Evolutionary conservation across 2,113 vertebrate genomes (phyloP).

Genomic region (Marmota monax): DNA sequence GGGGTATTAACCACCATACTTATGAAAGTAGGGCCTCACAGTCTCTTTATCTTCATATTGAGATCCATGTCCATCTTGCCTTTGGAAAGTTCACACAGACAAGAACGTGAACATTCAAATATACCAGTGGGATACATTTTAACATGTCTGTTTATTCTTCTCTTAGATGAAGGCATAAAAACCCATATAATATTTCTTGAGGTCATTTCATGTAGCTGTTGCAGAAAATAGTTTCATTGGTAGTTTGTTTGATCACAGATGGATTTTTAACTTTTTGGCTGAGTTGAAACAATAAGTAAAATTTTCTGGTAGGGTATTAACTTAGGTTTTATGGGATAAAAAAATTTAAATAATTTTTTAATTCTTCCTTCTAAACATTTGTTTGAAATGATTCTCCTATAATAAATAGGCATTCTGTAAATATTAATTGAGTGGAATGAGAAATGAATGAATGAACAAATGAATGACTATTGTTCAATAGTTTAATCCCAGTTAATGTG

Average conservation of each 20-base stretch:
- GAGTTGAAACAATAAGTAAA: conserved; percentile 47
- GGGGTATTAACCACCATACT: not conserved
- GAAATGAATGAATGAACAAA: not conserved
- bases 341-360: conserved; percentile 30
- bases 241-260: conserved; percentile 48
- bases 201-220: conserved; percentile 9
- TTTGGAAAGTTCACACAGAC: conserved; percentile 30
- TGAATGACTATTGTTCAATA: not conserved
- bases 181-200: not conserved
- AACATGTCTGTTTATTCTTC: conserved; percentile 25
- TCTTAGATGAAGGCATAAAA: not conserved
- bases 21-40: not conserved
- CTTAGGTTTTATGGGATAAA: conserved; percentile 18
- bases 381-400: not conserved
- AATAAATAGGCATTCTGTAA: not conserved
- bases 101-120: not conserved
- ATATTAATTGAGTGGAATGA: not conserved
- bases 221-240: conserved; percentile 25
- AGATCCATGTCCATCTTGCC: not conserved
- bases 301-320: conserved; percentile 46
- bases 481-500: not conserved
- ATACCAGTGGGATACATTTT: not conserved
- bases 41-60: conserved; percentile 14
- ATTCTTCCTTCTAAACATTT: not conserved
- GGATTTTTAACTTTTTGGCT: conserved; percentile 54